Conservation (phyloP, 2,888 invertebrate species). For the Drosophila meridiana region DNA sequence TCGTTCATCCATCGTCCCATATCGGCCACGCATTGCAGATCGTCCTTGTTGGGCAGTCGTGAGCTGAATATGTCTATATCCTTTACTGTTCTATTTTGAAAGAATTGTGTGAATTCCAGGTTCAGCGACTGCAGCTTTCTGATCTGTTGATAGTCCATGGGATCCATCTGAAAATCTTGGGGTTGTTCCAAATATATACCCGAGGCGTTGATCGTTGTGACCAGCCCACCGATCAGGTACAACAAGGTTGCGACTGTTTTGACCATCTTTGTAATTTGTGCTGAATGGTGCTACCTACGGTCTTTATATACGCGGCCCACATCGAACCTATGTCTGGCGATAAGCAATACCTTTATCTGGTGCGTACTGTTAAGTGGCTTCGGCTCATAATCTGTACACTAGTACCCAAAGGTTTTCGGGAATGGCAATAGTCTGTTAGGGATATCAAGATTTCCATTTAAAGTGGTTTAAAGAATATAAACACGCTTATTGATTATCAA, state of each 20-base stretch:
- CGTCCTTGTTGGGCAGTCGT: slow-evolving; percentile 21
- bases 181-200: neutral
- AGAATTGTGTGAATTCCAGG: slow-evolving; percentile 23
- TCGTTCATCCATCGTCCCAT: slow-evolving; percentile 33
- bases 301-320: slow-evolving; percentile 20
- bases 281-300: neutral
- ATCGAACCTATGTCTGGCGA: slow-evolving; percentile 8
- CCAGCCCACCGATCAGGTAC: slow-evolving; percentile 1
- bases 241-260: slow-evolving; percentile 3
- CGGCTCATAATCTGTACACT: slow-evolving; percentile 1
- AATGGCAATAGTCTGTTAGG: neutral
- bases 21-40: slow-evolving; percentile 45
- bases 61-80: slow-evolving; percentile 8
- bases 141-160: slow-evolving; percentile 16
- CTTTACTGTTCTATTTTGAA: slow-evolving; percentile 26
- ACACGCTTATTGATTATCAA: neutral
- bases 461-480: neutral
- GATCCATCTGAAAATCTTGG: neutral
- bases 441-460: slow-evolving; percentile 13
- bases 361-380: neutral
- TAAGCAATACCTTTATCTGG: slow-evolving; percentile 25
- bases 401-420: neutral
- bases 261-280: slow-evolving; percentile 32
- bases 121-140: slow-evolving; percentile 12
- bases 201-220: slow-evolving; percentile 6